Conservation (phyloP, 1,140 invertebrate species). For the Drosophila virilis region DNA sequence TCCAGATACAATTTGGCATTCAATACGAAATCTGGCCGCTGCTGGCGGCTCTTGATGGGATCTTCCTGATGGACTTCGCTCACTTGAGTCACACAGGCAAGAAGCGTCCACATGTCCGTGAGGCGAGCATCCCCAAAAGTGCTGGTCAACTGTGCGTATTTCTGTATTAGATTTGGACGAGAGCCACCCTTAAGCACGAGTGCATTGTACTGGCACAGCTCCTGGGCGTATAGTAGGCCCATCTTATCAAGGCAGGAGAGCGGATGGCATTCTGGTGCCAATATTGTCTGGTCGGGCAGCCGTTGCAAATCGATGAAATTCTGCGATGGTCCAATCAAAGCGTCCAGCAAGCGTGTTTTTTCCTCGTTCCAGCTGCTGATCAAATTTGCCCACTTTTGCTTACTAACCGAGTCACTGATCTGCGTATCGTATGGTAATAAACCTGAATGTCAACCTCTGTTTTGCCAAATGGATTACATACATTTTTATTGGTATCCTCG, state of each 20-base stretch:
- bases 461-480: constrained; percentile 84
- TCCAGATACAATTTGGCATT: constrained; percentile 94
- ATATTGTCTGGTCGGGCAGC: constrained; percentile 88
- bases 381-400: constrained; percentile 92
- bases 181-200: constrained; percentile 89
- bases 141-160: constrained; percentile 89
- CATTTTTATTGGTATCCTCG: constrained; percentile 94
- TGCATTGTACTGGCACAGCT: constrained; percentile 93
- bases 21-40: constrained; percentile 88
- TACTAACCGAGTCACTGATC: constrained; percentile 89
- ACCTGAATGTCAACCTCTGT: not conserved
- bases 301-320: constrained; percentile 91
- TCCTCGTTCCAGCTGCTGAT: constrained; percentile 95
- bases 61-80: constrained; percentile 86
- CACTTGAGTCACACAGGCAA: constrained; percentile 82
- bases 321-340: constrained; percentile 93
- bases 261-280: constrained; percentile 85
- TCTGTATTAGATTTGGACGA: constrained; percentile 90
- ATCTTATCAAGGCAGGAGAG: constrained; percentile 80
- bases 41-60: constrained; percentile 89
- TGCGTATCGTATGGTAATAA: constrained; percentile 59
- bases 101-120: constrained; percentile 94
- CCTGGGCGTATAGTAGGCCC: constrained; percentile 93
- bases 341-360: constrained; percentile 94
- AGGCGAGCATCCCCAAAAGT: constrained; percentile 93